These are phyloP conservation scores for Cancer borealis DNA, from an alignment of 2,888 invertebrate species.

Conservation along the genomic window DNA sequence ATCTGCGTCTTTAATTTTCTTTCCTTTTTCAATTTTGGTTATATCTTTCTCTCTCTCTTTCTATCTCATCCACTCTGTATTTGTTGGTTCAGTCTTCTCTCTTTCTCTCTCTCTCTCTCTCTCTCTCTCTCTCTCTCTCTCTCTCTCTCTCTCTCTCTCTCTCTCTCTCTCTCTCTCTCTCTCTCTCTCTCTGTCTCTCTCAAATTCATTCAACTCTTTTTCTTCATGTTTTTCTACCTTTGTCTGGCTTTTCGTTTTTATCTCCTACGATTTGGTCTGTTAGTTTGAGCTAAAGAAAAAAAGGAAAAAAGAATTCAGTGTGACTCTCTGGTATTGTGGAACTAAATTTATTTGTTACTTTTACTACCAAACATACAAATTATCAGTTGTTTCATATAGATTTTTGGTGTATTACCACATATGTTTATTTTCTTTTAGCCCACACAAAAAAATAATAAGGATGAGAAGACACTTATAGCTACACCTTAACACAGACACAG, in stretches of 20 bases:
- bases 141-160: not conserved
- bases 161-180: constrained; percentile 20
- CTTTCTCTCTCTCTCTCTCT: not conserved
- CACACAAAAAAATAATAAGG: not conserved
- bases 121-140: not conserved
- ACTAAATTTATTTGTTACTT: not conserved
- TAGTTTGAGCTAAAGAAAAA: not conserved
- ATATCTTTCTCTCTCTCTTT: not conserved
- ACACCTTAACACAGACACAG: not conserved
- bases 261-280: not conserved
- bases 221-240: not conserved
- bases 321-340: not conserved
- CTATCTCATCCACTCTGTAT: not conserved
- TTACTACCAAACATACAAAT: not conserved
- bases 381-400: not conserved
- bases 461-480: not conserved
- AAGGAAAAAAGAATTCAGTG: not conserved
- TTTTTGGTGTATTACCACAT: not conserved
- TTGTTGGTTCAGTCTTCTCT: too few species aligned
- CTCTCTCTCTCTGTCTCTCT: not conserved
- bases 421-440: not conserved
- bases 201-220: not conserved
- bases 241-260: not conserved
- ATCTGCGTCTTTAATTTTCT: too few species aligned
- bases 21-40: not conserved